phyloP scores from a whole-genome alignment of 1,140 invertebrate genomes.

The Lanistes nyassanus region DNA sequence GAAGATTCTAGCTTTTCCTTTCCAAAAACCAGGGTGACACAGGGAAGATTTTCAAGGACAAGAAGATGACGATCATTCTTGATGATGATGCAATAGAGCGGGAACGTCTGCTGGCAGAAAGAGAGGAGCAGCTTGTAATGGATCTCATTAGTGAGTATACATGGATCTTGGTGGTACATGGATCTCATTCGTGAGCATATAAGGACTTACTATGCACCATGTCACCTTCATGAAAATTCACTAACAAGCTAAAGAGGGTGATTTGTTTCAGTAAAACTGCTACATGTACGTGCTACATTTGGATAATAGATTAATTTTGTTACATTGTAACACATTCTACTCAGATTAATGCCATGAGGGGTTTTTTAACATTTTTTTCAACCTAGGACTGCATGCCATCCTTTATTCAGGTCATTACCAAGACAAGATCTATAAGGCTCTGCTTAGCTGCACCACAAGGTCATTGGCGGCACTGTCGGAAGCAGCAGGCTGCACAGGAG shows the following conservation, averaged over 20 bases:
- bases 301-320: too few relatives aligned
- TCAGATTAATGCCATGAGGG: too few relatives aligned
- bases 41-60: conserved; percentile 38
- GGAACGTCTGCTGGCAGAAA: conserved; percentile 44
- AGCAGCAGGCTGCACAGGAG: conserved; percentile 59
- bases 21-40: conserved; percentile 25
- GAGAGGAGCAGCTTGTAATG: conserved; percentile 48
- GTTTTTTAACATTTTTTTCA: too few relatives aligned
- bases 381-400: background rate
- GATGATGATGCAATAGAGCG: conserved; percentile 48
- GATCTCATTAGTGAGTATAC: conserved; percentile 50
- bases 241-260: too few relatives aligned
- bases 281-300: too few relatives aligned
- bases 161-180: conserved; percentile 14
- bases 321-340: too few relatives aligned
- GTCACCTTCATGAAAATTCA: too few relatives aligned
- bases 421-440: conserved; percentile 58
- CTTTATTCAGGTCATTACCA: conserved; percentile 52
- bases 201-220: too few relatives aligned
- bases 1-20: too few relatives aligned
- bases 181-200: conserved; percentile 50
- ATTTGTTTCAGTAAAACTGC: too few relatives aligned
- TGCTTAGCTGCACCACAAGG: conserved; percentile 51
- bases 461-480: conserved; percentile 60
- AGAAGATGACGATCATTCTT: conserved; percentile 48